Conservation (phyloP, 2,113 vertebrate species). For the Campylomormyrus numenius region DNA sequence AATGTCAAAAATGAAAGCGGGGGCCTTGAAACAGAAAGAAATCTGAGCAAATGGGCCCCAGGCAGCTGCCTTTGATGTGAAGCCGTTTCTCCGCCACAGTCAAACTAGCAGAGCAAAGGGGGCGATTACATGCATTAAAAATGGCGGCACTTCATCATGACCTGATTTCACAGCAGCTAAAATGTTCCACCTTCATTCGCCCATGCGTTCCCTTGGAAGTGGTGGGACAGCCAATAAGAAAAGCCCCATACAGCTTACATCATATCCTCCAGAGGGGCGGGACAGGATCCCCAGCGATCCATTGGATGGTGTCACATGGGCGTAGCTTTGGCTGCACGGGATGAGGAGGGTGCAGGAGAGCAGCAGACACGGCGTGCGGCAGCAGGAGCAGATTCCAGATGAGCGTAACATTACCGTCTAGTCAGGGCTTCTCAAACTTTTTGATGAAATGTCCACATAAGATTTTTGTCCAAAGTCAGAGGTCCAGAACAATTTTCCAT, state of each 20-base stretch:
- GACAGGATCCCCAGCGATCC: not conserved
- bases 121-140: slow-evolving; percentile 43
- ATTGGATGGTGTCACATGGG: not conserved
- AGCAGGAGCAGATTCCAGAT: not conserved
- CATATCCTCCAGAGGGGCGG: not conserved
- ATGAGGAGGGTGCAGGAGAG: not conserved
- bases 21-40: slow-evolving; percentile 51
- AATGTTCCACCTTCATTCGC: not conserved
- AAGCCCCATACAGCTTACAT: not conserved
- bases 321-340: not conserved
- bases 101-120: slow-evolving; percentile 28
- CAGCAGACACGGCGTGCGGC: not conserved
- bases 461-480: not conserved
- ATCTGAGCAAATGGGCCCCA: slow-evolving; percentile 57
- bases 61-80: slow-evolving; percentile 55
- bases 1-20: slow-evolving; percentile 58
- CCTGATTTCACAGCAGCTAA: not conserved
- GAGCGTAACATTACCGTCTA: not conserved
- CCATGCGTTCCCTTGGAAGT: not conserved
- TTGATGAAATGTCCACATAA: not conserved
- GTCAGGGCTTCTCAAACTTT: not conserved
- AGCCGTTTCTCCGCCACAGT: slow-evolving; percentile 38
- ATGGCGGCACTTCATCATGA: slow-evolving; percentile 46
- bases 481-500: too few species aligned
- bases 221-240: not conserved